Base-by-base conservation (phyloP, 2,113 vertebrate genomes). In the Lethenteron camtschaticum region DNA sequence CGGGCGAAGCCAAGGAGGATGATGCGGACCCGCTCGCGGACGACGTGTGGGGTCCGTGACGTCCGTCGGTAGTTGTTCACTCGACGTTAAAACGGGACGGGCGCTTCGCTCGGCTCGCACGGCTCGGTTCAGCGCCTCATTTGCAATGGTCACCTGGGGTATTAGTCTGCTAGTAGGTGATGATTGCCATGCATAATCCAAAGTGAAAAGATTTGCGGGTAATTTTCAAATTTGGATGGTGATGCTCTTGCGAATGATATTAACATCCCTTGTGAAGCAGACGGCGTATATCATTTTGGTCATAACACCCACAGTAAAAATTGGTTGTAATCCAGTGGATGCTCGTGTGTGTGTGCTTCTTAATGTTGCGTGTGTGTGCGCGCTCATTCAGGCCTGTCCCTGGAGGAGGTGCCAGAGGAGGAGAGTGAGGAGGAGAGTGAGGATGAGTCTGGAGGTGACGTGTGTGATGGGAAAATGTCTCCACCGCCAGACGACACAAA, bases 1-100 rank as follows among this genome's bases (percentile, higher is more conserved):
- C 75, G 79, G 72, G 80, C 3, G 75, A 80, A 16, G 79, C 81
- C 0, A 86, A 91, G 10, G 88, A 88, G 3, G 87, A 89, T n/a
- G 87, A 89, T 69, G 63, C 63, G 63, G 8, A n/a, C n/a, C 72
- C 84, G 74, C 79, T 74, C 2, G 86, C 87, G 70, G 84, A 79
- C 71, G 63, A 66, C n/a, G 11, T 16, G 9, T 66, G 63, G 24
- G 24, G 24, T 24, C 63, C n/a, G n/a, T 9, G 24, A n/a, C 24
- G 10, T 66, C 24, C 10, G 10, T 66, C n/a, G 9, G n/a, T 9
- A 8, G 24, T 66, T 66, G n/a, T 11, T 24, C 10, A 66, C n/a
- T 9, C 8, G 24, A 16, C 11, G n/a, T 24, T 66, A 66, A 66
- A 66, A 11, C 10, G 24, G 24, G 63, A n/a, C n/a, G 10, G 24